Evolutionary conservation across 2,113 vertebrate species (phyloP).

Genomic region (Pungitius pungitius): DNA sequence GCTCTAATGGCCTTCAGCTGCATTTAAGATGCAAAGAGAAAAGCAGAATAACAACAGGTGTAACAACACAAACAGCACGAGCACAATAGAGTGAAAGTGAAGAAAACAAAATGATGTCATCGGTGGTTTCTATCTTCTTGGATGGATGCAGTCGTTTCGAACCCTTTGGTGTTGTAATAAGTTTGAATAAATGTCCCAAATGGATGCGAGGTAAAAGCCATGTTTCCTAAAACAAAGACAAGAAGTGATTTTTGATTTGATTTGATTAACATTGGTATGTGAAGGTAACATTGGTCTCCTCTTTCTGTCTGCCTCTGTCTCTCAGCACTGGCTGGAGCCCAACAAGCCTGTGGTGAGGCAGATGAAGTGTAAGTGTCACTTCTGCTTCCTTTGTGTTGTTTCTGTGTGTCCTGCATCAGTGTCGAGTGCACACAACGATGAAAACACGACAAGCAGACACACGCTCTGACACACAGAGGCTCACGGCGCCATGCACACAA

Average conservation of each 20-base stretch:
- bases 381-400: conserved; percentile 27
- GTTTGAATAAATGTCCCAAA: neutral
- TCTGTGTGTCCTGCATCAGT: conserved; percentile 7
- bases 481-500: neutral
- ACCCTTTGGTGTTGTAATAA: neutral
- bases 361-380: conserved; percentile 96
- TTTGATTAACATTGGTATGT: neutral
- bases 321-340: conserved; percentile 97
- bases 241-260: neutral
- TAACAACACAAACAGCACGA: neutral
- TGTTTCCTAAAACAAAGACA: neutral
- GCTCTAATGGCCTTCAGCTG: neutral
- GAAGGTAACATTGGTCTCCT: conserved; percentile 1
- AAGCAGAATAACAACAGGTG: neutral
- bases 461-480: neutral
- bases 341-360: conserved; percentile 94
- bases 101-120: neutral
- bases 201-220: neutral
- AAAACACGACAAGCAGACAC: conserved; percentile 20
- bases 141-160: neutral
- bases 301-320: conserved; percentile 31
- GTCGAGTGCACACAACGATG: neutral
- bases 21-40: conserved; percentile 8
- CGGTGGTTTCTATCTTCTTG: neutral
- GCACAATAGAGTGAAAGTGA: neutral